Conservation (phyloP, 2,113 vertebrate genomes). For the Ariopsis seemanni region DNA sequence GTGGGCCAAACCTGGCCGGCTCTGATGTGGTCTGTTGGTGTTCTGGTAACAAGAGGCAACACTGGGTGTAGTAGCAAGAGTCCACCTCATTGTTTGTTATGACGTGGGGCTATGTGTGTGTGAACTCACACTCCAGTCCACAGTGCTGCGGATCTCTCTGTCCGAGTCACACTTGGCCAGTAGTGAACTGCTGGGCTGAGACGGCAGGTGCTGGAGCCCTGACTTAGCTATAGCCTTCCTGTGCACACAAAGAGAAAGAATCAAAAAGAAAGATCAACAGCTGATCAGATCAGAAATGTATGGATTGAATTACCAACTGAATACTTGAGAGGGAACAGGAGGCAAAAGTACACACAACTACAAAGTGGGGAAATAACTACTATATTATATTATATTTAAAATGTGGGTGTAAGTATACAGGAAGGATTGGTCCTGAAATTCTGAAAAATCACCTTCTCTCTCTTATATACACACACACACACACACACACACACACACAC, state of each 20-base stretch:
- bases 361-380: not conserved
- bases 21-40: not conserved
- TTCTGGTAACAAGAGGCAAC: no score
- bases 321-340: not conserved
- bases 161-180: slow-evolving; percentile 76
- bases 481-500: slow-evolving; percentile 9
- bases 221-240: slow-evolving; percentile 96
- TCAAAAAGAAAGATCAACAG: not conserved
- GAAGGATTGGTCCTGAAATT: not conserved
- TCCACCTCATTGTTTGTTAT: not conserved
- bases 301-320: no score
- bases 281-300: not conserved
- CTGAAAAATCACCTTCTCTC: not conserved
- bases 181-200: slow-evolving; percentile 72
- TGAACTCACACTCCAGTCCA: slow-evolving; percentile 93
- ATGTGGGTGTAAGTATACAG: not conserved
- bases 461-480: not conserved
- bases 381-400: no score
- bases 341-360: not conserved
- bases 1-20: no score
- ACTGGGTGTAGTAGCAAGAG: no score
- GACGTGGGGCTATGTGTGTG: no score
- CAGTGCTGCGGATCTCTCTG: slow-evolving; percentile 78
- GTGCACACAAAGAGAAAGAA: slow-evolving; percentile 50
- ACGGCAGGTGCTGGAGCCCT: slow-evolving; percentile 82